These are phyloP conservation scores for Haliaeetus leucogaster DNA, from an alignment of 2,113 vertebrate genomes.

Conservation along the genomic window DNA sequence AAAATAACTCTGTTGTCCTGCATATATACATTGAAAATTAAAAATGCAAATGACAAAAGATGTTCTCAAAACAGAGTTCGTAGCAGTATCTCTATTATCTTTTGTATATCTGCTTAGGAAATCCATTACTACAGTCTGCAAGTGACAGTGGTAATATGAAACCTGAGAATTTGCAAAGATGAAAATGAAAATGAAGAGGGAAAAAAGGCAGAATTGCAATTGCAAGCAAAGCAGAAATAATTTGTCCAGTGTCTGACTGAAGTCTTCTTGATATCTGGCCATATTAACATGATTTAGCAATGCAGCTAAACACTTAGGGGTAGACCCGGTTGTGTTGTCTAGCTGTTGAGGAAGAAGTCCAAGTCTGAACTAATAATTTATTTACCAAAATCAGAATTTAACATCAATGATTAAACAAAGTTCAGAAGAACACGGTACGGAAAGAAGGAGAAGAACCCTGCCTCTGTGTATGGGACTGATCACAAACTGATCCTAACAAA, in stretches of 20 bases:
- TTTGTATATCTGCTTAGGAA: neutral
- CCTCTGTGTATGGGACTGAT: neutral
- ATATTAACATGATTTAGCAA: neutral
- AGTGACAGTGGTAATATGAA: neutral
- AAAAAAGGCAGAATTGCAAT: neutral
- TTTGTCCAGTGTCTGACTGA: neutral
- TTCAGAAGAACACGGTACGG: neutral
- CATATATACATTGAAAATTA: neutral
- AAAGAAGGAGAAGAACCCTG: neutral
- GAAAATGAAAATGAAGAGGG: neutral
- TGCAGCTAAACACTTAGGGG: neutral
- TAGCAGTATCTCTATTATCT: neutral
- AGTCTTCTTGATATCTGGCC: neutral
- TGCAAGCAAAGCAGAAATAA: neutral
- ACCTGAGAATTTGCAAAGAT: neutral
- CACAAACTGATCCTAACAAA: neutral
- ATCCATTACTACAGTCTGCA: neutral
- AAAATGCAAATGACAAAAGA: neutral
- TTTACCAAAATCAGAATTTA: neutral
- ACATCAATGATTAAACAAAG: neutral
- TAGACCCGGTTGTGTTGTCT: neutral
- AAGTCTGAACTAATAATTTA: neutral
- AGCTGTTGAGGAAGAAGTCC: neutral
- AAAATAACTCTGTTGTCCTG: neutral
- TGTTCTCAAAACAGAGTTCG: neutral